Evolutionary conservation across 2,113 vertebrate species (phyloP).

Genomic region (Aptenodytes forsteri): DNA sequence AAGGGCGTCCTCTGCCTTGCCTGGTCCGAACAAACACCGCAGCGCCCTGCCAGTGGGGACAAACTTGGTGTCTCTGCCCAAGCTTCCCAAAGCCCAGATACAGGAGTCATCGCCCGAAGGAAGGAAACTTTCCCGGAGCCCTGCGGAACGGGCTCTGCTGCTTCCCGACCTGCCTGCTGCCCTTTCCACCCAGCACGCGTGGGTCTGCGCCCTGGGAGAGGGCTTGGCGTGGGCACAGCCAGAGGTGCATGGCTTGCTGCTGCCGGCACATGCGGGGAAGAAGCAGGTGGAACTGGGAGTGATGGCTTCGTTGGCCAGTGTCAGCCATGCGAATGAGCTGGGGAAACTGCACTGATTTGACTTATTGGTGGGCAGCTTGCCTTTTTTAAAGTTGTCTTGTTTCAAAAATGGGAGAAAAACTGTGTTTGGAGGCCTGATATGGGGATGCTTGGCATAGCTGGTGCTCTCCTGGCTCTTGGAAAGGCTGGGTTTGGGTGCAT

Average conservation of each 20-base stretch:
- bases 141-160: neutral
- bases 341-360: neutral
- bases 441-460: neutral
- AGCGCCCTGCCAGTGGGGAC: fast-evolving
- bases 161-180: neutral
- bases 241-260: neutral
- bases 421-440: neutral
- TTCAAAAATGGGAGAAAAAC: neutral
- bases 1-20: neutral
- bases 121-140: neutral
- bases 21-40: fast-evolving
- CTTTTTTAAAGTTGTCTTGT: neutral
- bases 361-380: neutral
- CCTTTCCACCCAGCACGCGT: neutral
- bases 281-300: neutral
- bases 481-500: neutral
- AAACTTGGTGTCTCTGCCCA: neutral
- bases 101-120: neutral
- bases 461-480: neutral
- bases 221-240: neutral
- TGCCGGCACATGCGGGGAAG: fast-evolving
- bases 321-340: neutral
- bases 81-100: neutral
- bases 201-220: neutral
- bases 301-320: fast-evolving